Evolutionary conservation across 2,888 invertebrate genomes (phyloP).

Genomic region (Reticulitermes lucifugus): DNA sequence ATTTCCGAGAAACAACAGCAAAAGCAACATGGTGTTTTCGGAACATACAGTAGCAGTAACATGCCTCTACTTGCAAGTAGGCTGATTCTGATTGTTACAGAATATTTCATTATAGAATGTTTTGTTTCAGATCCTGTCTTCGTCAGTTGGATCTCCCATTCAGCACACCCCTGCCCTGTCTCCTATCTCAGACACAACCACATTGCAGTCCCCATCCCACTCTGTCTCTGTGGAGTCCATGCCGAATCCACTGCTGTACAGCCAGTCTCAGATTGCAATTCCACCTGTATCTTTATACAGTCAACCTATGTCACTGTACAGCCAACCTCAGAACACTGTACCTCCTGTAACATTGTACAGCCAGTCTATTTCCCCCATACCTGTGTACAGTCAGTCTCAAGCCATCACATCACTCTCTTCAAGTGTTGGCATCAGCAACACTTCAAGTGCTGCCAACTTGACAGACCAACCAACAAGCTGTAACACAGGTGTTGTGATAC

Average conservation of each 20-base stretch:
- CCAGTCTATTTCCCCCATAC: slow-evolving; percentile 22
- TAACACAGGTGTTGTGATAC: slow-evolving; percentile 42
- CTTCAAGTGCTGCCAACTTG: background rate
- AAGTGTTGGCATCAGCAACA: background rate
- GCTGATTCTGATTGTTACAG: too few relatives aligned
- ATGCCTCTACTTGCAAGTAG: too few relatives aligned
- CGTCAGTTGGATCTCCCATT: slow-evolving; percentile 65
- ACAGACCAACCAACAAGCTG: background rate
- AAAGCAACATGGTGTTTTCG: too few relatives aligned
- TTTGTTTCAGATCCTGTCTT: slow-evolving; percentile 72
- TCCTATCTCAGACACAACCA: background rate
- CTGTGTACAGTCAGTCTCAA: slow-evolving; percentile 30
- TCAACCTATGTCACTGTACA: slow-evolving; percentile 13
- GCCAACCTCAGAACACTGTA: background rate
- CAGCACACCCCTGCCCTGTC: background rate
- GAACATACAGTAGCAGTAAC: too few relatives aligned
- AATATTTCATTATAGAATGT: too few relatives aligned
- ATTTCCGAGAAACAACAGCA: too few relatives aligned
- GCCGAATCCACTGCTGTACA: slow-evolving; percentile 17
- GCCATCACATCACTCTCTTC: background rate
- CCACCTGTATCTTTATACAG: slow-evolving; percentile 11
- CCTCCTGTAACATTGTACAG: slow-evolving; percentile 1
- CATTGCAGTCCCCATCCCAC: background rate
- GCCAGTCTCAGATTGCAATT: background rate
- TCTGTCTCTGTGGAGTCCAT: background rate